These are phyloP conservation scores for Patella depressa DNA, from an alignment of 2,888 invertebrate genomes.

Conservation along the genomic window DNA sequence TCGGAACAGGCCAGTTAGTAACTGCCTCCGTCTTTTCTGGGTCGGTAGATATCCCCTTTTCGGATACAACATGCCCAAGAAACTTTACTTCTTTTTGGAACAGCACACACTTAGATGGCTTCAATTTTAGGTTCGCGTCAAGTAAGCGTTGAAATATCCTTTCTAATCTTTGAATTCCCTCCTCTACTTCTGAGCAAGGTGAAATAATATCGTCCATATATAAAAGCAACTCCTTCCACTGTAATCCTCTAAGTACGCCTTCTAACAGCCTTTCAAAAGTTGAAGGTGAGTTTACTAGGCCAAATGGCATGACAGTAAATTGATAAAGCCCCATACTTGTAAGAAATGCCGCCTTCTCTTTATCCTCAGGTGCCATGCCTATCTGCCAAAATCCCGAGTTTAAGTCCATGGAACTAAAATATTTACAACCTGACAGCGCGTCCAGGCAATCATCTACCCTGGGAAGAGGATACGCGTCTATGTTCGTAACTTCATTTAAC, in stretches of 20 bases:
- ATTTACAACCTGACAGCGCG: constrained; percentile 30
- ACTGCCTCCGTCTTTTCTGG: constrained; percentile 16
- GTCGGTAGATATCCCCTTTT: constrained; percentile 6
- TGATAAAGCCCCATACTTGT: constrained; percentile 33
- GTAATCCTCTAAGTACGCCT: constrained; percentile 34
- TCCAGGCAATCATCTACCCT: constrained; percentile 39
- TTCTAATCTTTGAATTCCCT: constrained; percentile 1
- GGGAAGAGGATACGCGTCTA: constrained; percentile 37
- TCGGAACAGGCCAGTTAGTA: neutral
- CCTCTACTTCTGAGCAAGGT: constrained; percentile 23
- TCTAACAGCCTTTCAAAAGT: constrained; percentile 47
- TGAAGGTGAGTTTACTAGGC: constrained; percentile 38
- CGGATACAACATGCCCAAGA: constrained; percentile 18
- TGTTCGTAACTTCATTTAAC: constrained; percentile 34
- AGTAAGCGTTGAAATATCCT: constrained; percentile 9
- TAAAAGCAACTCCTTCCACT: constrained; percentile 36
- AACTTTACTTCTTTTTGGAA: constrained; percentile 16
- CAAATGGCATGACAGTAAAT: constrained; percentile 37
- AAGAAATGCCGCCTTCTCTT: constrained; percentile 38
- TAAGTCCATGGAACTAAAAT: constrained; percentile 40
- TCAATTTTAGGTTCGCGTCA: constrained; percentile 14
- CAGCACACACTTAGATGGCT: constrained; percentile 11
- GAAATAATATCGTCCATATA: constrained; percentile 45
- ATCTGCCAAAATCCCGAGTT: constrained; percentile 40
- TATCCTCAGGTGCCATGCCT: constrained; percentile 31